Evolutionary conservation across 2,797 vertebrate species (phyloP).

Genomic region (Xyrichtys novacula): DNA sequence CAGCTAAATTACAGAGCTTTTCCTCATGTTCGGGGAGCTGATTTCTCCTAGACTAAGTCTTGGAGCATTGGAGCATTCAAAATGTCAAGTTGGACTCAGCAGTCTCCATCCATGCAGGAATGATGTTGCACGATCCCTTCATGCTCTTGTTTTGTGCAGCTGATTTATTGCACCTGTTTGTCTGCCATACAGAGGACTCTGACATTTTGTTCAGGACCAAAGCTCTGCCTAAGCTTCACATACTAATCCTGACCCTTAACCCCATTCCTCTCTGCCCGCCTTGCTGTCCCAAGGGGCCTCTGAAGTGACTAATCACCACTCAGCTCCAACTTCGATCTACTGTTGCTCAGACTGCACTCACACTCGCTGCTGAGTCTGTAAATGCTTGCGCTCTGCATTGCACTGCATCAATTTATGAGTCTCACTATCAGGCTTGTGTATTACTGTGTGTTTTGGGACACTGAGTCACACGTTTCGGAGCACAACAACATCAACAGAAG

Average conservation of each 20-base stretch:
- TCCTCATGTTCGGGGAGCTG: neutral
- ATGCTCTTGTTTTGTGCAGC: neutral
- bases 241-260: constrained; percentile 59
- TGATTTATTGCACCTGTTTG: constrained; percentile 19
- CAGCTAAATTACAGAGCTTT: neutral
- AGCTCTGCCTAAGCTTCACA: constrained; percentile 27
- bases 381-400: constrained; percentile 14
- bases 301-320: constrained; percentile 51
- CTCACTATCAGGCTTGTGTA: constrained; percentile 11
- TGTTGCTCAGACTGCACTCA: constrained; percentile 28
- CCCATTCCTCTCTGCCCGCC: constrained; percentile 33
- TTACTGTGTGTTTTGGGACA: neutral
- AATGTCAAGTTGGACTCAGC: neutral
- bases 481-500: constrained; percentile 22
- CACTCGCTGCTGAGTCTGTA: constrained; percentile 41
- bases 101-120: neutral
- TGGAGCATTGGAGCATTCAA: neutral
- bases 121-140: neutral
- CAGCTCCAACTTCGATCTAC: constrained; percentile 39
- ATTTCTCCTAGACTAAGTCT: neutral
- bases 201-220: constrained; percentile 54
- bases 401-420: constrained; percentile 50
- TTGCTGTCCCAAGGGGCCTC: constrained; percentile 25
- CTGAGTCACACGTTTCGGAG: constrained; percentile 39
- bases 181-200: constrained; percentile 30